These are phyloP conservation scores for Pomacea maculata DNA, from an alignment of 1,140 invertebrate genomes.

Conservation along the genomic window DNA sequence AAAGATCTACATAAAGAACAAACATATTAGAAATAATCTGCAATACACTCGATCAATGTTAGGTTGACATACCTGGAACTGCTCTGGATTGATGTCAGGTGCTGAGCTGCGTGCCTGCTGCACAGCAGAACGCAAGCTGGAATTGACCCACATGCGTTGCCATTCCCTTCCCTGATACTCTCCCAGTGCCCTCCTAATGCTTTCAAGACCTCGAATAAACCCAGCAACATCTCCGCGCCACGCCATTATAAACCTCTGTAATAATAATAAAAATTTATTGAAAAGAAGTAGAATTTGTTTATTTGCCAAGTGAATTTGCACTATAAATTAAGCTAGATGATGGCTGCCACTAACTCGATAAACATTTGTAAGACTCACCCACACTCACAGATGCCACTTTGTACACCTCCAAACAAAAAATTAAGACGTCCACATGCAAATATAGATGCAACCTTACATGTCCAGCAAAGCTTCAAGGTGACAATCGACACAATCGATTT, in stretches of 20 bases:
- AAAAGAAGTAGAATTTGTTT: neutral
- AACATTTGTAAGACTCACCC: neutral
- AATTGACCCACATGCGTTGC: slow-evolving; percentile 51
- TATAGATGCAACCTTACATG: neutral
- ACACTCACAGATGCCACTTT: neutral
- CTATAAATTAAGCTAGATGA: neutral
- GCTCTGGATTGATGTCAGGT: slow-evolving; percentile 20
- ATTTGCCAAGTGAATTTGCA: neutral
- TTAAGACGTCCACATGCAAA: too few species aligned
- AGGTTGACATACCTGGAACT: slow-evolving; percentile 32
- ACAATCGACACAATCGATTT: too few species aligned
- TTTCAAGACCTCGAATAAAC: slow-evolving; percentile 52
- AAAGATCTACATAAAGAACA: too few species aligned
- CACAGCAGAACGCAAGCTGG: slow-evolving; percentile 49
- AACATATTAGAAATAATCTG: too few species aligned
- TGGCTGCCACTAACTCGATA: neutral
- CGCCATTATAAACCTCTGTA: slow-evolving; percentile 41
- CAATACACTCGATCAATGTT: too few species aligned
- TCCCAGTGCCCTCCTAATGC: slow-evolving; percentile 47
- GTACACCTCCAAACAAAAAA: too few species aligned
- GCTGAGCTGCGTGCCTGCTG: slow-evolving; percentile 27
- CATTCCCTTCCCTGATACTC: slow-evolving; percentile 47
- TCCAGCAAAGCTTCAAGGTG: neutral
- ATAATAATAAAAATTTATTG: too few species aligned
- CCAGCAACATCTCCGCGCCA: slow-evolving; percentile 49